Base-by-base conservation (phyloP, 2,888 invertebrate species). In the Isoperla grammatica region DNA sequence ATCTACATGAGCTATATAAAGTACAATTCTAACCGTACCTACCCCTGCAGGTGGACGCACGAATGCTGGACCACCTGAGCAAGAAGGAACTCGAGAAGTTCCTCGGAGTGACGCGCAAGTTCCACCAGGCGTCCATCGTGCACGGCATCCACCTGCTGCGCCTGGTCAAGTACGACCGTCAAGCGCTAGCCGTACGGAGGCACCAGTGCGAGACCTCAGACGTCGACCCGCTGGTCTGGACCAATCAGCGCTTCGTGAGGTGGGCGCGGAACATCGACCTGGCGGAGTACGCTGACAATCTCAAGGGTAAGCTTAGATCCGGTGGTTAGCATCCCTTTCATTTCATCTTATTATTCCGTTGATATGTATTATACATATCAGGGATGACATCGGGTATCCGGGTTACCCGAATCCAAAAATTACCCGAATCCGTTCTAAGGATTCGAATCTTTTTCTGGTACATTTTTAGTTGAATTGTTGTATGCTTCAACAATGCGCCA, bases 261-360 rank as follows among this genome's bases (percentile, higher is more conserved):
- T 96, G 95, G 96, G 89, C 93, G 23, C 83, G 91, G 70, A 90
- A 89, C 73, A 95, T 96, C 72, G 95, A 96, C 79, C 81, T 96
- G 70, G 87, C 87, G 61, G 95, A 95, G 80, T 95, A 94, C 74
- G 90, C 93, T 66, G 92, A 92, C 67, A 93, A 93, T 76, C 80
- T 95, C 43, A 92, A 91, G 85, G 92, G 92, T 90, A 74, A 68
- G 70, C 63, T n/a, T n/a, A n/a, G n/a, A n/a, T n/a, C n/a, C n/a
- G n/a, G n/a, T n/a, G n/a, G n/a, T n/a, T n/a, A n/a, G n/a, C n/a
- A n/a, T n/a, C n/a, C n/a, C n/a, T n/a, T n/a, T n/a, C n/a, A n/a
- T n/a, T n/a, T n/a, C n/a, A n/a, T n/a, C n/a, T n/a, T n/a, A n/a
- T n/a, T n/a, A n/a, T n/a, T n/a, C n/a, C n/a, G n/a, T n/a, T n/a